Conservation (phyloP, 1,140 invertebrate species). For the Coenobita brevimanus region DNA sequence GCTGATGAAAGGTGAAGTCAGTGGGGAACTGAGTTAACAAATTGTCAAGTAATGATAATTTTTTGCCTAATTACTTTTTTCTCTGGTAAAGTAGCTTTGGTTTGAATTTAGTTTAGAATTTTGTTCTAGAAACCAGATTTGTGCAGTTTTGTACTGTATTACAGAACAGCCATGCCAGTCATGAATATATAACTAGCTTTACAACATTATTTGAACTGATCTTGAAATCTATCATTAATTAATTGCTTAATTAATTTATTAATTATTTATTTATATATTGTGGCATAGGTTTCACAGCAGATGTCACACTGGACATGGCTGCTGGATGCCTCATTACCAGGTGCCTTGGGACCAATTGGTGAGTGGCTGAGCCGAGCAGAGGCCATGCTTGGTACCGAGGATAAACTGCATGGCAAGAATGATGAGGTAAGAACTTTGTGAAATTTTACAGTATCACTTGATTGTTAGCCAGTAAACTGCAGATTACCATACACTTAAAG, state of each 20-base stretch:
- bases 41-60: too few relatives aligned
- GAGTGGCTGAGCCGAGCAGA: conserved; percentile 92
- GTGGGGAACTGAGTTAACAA: too few relatives aligned
- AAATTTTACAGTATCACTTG: too few relatives aligned
- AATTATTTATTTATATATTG: background rate
- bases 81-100: too few relatives aligned
- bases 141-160: too few relatives aligned
- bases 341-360: conserved; percentile 87
- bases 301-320: conserved; percentile 89
- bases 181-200: background rate
- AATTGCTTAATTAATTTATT: background rate
- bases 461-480: too few relatives aligned
- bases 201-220: background rate
- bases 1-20: too few relatives aligned
- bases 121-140: too few relatives aligned
- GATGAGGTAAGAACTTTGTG: conserved; percentile 79
- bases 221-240: background rate
- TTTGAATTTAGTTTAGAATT: too few relatives aligned
- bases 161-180: background rate
- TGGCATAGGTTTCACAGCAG: conserved; percentile 73
- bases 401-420: conserved; percentile 86
- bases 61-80: too few relatives aligned
- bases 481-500: too few relatives aligned
- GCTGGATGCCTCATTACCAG: conserved; percentile 87
- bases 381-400: conserved; percentile 83